phyloP scores from a whole-genome alignment of 2,888 invertebrate species.

The Petrolisthes manimaculis region DNA sequence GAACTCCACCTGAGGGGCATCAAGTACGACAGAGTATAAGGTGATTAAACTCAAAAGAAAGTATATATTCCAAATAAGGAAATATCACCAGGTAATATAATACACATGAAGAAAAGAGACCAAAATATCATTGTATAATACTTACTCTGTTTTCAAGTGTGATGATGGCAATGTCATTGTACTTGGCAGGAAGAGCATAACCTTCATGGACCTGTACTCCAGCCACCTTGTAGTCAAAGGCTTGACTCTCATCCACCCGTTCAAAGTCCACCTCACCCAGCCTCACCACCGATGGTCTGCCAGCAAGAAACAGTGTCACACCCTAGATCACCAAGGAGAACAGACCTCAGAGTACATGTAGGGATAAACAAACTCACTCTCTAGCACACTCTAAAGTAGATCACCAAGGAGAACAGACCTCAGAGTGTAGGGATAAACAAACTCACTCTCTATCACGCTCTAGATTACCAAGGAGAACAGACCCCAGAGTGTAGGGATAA shows the following conservation, averaged over 20 bases:
- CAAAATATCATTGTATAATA: not conserved
- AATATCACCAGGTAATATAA: not conserved
- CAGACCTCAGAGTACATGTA: too few species aligned
- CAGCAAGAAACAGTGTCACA: too few species aligned
- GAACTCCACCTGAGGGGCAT: constrained; percentile 26
- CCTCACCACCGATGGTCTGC: constrained; percentile 44
- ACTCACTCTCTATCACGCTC: too few species aligned
- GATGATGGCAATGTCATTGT: constrained; percentile 48
- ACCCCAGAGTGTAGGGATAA: too few species aligned
- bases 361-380: too few species aligned
- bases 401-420: too few species aligned
- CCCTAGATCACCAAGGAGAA: too few species aligned
- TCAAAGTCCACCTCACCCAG: constrained; percentile 49
- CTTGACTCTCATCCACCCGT: constrained; percentile 42
- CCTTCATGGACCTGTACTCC: constrained; percentile 45
- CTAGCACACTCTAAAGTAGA: too few species aligned
- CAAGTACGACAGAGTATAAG: not conserved
- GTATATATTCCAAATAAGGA: not conserved
- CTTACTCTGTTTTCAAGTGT: constrained; percentile 38
- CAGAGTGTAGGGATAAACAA: too few species aligned
- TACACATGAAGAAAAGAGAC: not conserved
- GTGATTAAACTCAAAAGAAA: not conserved
- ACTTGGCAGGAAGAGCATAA: constrained; percentile 42
- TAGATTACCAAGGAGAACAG: too few species aligned
- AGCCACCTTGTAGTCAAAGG: constrained; percentile 44